Base-by-base conservation (phyloP, 35 echinoderm and acorn worm genomes). In the Strongylocentrotus purpuratus region DNA sequence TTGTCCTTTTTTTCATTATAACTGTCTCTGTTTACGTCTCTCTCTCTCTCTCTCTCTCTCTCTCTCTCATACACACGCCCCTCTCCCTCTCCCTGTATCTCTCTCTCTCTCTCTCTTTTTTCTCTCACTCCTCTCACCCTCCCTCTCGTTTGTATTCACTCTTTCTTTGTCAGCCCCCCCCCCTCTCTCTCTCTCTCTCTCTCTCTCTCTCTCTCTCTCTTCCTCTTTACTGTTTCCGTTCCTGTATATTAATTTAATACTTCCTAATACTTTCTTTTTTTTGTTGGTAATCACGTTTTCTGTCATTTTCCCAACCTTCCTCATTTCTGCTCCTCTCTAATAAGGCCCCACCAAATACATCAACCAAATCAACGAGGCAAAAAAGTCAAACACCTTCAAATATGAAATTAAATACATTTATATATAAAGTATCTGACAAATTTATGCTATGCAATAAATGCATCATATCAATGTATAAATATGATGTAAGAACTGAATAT, bases 321-420 rank as follows among this genome's bases (percentile, higher is more conserved):
- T 78, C 28, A 78, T 78, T 7, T 78, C 65, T n/a, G 28, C 4
- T 22, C 28, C 65, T 78, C 65, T 78, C 20, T 78, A n/a, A 4
- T 41, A 41, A 0, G 35, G 10, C 2, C 65, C 7, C 65, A 78
- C 65, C 28, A 9, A 78, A 78, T n/a, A 28, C 20, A 78, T 7
- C 28, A 28, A 7, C 28, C 20, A 7, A 78, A 78, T 78, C 20
- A 2, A 78, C 22, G 28, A 78, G 20, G 4, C 31, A 91, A 32
- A 90, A 41, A 91, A 41, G n/a, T 91, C 28, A 41, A 91, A 17
- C 33, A 46, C 9, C 22, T 32, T 35, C 28, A n/a, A 41, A 91
- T 48, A 35, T 91, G 88, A 91, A 46, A 48, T 91, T 91, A 48
- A 91, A 91, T 91, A 46, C 31, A 32, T 91, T 91, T 41, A 59